phyloP scores from a whole-genome alignment of 2,888 invertebrate genomes.

The Acanthosepion lycidas region DNA sequence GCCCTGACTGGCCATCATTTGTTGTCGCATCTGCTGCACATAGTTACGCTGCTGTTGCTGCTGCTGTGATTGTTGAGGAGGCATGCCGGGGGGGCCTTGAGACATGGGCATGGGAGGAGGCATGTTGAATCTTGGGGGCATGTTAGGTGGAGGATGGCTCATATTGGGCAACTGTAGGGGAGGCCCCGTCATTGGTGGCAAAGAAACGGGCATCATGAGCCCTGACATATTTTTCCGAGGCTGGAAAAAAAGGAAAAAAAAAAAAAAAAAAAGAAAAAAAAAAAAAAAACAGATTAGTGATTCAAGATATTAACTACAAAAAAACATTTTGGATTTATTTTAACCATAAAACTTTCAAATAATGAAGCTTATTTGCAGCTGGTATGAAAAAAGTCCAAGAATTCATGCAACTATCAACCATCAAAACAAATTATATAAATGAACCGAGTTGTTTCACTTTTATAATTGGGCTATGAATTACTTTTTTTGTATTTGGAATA shows the following conservation, averaged over 20 bases:
- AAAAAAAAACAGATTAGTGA: neutral
- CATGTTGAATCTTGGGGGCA: slow-evolving; percentile 43
- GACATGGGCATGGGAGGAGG: slow-evolving; percentile 36
- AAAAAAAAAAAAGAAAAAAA: neutral
- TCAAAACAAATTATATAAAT: too few relatives aligned
- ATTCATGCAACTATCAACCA: too few relatives aligned
- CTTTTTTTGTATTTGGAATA: too few relatives aligned
- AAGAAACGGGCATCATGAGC: slow-evolving; percentile 36
- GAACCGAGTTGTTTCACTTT: too few relatives aligned
- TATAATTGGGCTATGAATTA: too few relatives aligned
- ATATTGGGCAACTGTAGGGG: slow-evolving; percentile 35
- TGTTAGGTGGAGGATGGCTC: slow-evolving; percentile 43
- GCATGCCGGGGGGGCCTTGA: neutral
- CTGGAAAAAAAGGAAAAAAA: neutral
- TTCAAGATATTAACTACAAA: neutral
- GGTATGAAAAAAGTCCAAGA: too few relatives aligned
- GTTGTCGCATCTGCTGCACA: slow-evolving; percentile 48
- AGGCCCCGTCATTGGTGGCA: slow-evolving; percentile 36
- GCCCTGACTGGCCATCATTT: slow-evolving; percentile 51
- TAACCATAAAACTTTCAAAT: too few relatives aligned
- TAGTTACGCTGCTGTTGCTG: slow-evolving; percentile 12
- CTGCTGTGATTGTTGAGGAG: slow-evolving; percentile 16
- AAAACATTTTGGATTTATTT: neutral
- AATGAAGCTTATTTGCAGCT: too few relatives aligned
- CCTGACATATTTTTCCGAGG: neutral